phyloP scores from a whole-genome alignment of 53 echinoderm and acorn worm genomes.

The Temnopleurus reevesii region DNA sequence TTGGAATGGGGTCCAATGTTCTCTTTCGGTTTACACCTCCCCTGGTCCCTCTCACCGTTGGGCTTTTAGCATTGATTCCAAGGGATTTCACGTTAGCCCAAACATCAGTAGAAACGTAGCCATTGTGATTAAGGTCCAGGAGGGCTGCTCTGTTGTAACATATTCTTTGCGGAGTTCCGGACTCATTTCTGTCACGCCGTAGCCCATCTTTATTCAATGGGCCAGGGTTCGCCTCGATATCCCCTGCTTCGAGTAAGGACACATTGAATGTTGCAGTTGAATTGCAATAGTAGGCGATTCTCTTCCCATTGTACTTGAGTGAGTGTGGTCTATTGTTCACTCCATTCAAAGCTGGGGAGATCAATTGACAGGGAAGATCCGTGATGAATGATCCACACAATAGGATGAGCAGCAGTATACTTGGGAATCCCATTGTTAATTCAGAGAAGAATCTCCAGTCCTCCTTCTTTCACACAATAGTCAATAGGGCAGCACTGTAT shows the following conservation, averaged over 20 bases:
- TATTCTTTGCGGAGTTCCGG: not conserved
- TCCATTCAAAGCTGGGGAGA: not conserved
- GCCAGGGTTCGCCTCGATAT: slow-evolving; percentile 29
- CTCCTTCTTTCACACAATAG: not conserved
- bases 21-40: slow-evolving; percentile 2
- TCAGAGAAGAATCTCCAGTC: not conserved
- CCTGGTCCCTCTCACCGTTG: not conserved
- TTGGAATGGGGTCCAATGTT: not conserved
- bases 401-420: not conserved
- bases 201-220: not conserved
- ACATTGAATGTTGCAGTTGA: slow-evolving; percentile 31
- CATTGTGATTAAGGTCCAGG: not conserved
- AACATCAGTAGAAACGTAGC: slow-evolving; percentile 17
- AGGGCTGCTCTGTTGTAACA: slow-evolving; percentile 28
- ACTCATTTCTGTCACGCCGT: not conserved
- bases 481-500: not conserved
- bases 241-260: not conserved
- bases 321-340: not conserved
- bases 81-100: slow-evolving; percentile 1
- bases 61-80: not conserved
- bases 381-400: not conserved
- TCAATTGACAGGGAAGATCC: not conserved
- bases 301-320: slow-evolving; percentile 23
- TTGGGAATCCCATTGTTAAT: not conserved
- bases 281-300: not conserved